Evolutionary conservation across 2,113 vertebrate species (phyloP).

Genomic region (Anhinga anhinga): DNA sequence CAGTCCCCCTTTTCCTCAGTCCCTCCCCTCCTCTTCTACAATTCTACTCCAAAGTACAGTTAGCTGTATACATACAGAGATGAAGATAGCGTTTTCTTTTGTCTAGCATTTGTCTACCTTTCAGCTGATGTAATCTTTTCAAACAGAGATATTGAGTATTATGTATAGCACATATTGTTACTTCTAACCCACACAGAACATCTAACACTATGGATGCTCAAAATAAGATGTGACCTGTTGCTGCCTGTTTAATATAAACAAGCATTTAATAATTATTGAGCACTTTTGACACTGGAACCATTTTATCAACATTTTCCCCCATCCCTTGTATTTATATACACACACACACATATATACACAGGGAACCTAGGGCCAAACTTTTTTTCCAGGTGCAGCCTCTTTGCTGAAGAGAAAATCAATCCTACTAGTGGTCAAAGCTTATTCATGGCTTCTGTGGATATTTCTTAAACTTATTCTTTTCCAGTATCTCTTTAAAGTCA

Average conservation of each 20-base stretch:
- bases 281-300: background rate
- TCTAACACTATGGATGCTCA: background rate
- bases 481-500: background rate
- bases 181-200: background rate
- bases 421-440: background rate
- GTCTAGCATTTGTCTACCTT: background rate
- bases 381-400: background rate
- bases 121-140: background rate
- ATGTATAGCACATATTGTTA: accelerated
- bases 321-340: background rate
- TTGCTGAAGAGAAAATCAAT: background rate
- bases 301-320: background rate
- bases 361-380: background rate
- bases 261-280: background rate
- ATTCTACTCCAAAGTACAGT: background rate
- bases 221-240: background rate
- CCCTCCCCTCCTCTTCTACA: background rate
- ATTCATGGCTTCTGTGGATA: background rate
- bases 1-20: background rate
- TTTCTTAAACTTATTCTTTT: background rate
- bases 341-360: background rate
- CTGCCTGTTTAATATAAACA: background rate
- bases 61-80: background rate
- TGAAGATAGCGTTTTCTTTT: background rate
- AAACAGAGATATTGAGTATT: accelerated